Evolutionary conservation across 2,113 vertebrate species (phyloP).

Genomic region (Mungos mungo): DNA sequence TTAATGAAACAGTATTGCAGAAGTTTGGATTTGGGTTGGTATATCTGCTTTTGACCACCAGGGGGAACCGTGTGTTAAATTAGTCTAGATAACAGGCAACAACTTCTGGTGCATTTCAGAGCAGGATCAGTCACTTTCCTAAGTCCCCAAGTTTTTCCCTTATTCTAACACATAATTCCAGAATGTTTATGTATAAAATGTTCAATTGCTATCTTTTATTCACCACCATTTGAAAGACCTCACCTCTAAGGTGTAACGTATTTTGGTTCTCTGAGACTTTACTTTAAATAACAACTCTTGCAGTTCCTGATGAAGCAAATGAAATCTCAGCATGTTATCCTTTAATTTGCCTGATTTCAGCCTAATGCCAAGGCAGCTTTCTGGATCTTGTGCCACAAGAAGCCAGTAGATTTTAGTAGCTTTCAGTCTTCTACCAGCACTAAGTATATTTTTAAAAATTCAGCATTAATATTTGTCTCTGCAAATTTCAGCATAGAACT

Average conservation of each 20-base stretch:
- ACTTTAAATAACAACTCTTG: constrained; percentile 9
- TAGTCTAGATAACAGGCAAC: not conserved
- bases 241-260: not conserved
- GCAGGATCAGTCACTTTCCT: not conserved
- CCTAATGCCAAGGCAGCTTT: not conserved
- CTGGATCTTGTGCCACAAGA: not conserved
- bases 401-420: not conserved
- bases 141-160: not conserved
- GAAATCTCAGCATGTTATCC: not conserved
- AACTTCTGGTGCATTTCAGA: not conserved
- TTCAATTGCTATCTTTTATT: not conserved
- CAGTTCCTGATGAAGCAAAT: constrained; percentile 24
- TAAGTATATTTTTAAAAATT: not conserved
- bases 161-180: not conserved
- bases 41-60: constrained; percentile 43
- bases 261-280: not conserved
- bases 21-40: not conserved
- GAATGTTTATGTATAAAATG: not conserved
- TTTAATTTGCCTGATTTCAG: not conserved
- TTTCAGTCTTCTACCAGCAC: not conserved
- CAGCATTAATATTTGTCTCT: not conserved
- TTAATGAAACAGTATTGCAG: not conserved
- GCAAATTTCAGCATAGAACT: not conserved
- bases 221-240: not conserved
- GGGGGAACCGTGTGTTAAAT: constrained; percentile 30